Evolutionary conservation across 64 coral and sea anemone genomes (phyloP).

Genomic region (Acropora yongei): DNA sequence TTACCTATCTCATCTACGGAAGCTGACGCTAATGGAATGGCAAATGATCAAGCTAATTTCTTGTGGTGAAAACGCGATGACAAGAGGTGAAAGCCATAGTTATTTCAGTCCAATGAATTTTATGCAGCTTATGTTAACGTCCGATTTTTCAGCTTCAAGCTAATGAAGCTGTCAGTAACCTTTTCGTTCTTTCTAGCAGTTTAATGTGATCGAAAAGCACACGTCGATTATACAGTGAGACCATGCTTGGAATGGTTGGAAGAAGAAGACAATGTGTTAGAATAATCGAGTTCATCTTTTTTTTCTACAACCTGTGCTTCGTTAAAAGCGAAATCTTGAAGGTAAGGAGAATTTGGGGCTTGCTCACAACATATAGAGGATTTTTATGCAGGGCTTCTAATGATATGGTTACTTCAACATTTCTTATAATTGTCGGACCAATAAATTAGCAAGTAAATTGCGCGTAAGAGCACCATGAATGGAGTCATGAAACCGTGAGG

Average conservation of each 20-base stretch:
- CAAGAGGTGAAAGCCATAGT: not conserved
- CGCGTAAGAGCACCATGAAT: not conserved
- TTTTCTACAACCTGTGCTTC: not conserved
- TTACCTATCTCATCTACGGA: not conserved
- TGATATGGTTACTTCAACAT: not conserved
- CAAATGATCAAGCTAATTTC: not conserved
- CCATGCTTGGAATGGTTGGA: constrained; percentile 7
- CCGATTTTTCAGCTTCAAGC: not conserved
- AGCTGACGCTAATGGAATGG: not conserved
- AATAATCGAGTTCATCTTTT: not conserved
- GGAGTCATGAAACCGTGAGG: not conserved
- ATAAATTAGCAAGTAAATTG: constrained; percentile 10
- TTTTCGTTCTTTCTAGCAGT: not conserved
- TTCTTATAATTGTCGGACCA: not conserved
- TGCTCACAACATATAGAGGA: not conserved
- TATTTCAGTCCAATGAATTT: not conserved
- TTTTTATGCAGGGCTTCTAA: not conserved
- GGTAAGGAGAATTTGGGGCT: not conserved
- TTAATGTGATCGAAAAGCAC: not conserved
- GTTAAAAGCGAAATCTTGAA: not conserved
- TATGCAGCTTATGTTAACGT: not conserved
- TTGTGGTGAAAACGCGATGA: not conserved
- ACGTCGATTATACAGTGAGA: not conserved
- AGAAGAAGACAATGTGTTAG: constrained; percentile 7
- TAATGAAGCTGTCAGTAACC: not conserved